phyloP scores from a whole-genome alignment of 2,888 invertebrate species.

The Agriotes lineatus region DNA sequence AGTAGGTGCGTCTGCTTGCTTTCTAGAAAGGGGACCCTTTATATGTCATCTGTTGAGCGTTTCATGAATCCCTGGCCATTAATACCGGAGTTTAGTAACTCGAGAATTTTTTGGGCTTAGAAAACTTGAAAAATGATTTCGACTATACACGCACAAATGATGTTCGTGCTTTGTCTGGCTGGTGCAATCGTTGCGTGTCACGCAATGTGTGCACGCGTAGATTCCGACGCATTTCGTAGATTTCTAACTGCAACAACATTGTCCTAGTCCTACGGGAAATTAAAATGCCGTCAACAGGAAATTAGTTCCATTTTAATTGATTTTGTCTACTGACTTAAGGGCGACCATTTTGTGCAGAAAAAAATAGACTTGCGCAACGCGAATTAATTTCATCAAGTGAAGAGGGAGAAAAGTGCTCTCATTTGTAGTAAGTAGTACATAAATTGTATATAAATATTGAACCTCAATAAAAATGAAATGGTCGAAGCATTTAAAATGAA shows the following conservation, averaged over 20 bases:
- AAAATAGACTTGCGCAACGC: too few relatives aligned
- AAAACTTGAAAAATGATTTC: slow-evolving; percentile 2
- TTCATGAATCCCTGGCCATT: neutral
- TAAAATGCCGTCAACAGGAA: too few relatives aligned
- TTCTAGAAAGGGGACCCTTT: slow-evolving; percentile 17
- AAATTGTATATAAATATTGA: too few relatives aligned
- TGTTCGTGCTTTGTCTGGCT: neutral
- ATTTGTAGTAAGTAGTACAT: too few relatives aligned
- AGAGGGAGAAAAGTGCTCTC: too few relatives aligned
- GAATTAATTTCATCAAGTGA: too few relatives aligned
- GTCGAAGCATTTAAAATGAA: too few relatives aligned
- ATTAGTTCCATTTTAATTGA: too few relatives aligned
- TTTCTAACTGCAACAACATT: neutral
- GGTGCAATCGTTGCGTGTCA: neutral
- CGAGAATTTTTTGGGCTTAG: neutral
- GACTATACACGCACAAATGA: slow-evolving; percentile 3
- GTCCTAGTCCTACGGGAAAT: too few relatives aligned
- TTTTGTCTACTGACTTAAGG: too few relatives aligned
- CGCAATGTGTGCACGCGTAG: neutral
- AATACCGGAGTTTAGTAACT: slow-evolving; percentile 1
- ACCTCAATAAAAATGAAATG: too few relatives aligned
- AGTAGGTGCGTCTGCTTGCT: slow-evolving; percentile 22
- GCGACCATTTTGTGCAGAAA: too few relatives aligned
- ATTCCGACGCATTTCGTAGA: neutral
- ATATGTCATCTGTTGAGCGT: slow-evolving; percentile 21